Evolutionary conservation across 1,140 invertebrate species (phyloP), one percentile per base, ranked within the genome.

Genomic region (Akabosia matsudoensis): DNA sequence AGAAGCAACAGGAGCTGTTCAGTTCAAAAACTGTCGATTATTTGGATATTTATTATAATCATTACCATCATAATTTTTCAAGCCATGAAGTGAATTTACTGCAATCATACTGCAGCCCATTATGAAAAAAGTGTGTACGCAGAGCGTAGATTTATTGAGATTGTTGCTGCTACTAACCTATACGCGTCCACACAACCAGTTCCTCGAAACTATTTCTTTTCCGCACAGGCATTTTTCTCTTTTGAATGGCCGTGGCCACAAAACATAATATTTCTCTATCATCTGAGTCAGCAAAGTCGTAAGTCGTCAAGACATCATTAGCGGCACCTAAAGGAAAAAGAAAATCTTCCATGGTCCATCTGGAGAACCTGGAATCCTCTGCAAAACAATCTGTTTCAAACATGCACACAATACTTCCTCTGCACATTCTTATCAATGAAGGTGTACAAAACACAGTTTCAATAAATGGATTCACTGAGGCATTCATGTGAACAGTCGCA

Each of bases 391-490:
- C 45, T 51, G 45, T 51, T 51, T 51, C 10, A 51, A n/a, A n/a
- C n/a, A n/a, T n/a, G n/a, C n/a, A n/a, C n/a, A n/a, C n/a, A n/a
- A n/a, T n/a, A n/a, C n/a, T n/a, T n/a, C n/a, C n/a, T n/a, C n/a
- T n/a, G n/a, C n/a, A n/a, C n/a, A n/a, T n/a, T n/a, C n/a, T n/a
- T n/a, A n/a, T n/a, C n/a, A n/a, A n/a, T n/a, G 30, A n/a, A 67
- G 4, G n/a, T 67, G 31, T 67, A 30, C 28, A 30, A 67, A 67
- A 67, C 61, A 67, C 61, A 24, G 28, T 67, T 67, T 67, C 61
- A 31, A 67, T 67, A 67, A 67, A 67, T 67, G 61, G 61, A 30
- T 22, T 67, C 61, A 67, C 26, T 67, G 7, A 67, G 28, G 3
- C 61, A 30, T 67, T 67, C 54, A 56, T 4, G 3, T 56, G 10